Evolutionary conservation across 1,140 invertebrate species (phyloP).

Genomic region (Ptiloglossa arizonensis): DNA sequence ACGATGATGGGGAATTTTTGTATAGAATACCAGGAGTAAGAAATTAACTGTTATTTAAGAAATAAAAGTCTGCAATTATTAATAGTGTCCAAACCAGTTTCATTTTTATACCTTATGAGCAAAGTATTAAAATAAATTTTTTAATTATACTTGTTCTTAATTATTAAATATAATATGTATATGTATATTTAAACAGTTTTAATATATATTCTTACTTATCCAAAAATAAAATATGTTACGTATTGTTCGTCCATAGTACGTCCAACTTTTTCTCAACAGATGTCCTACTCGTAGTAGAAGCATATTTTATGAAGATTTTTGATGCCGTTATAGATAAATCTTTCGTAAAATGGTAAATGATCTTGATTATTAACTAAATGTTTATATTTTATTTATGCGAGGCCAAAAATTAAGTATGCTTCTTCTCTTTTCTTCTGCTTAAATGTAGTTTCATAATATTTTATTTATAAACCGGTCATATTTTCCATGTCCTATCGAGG

Average conservation of each 20-base stretch:
- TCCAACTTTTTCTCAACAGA: constrained; percentile 35
- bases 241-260: background rate
- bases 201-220: background rate
- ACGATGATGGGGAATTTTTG: constrained; percentile 88
- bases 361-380: constrained; percentile 63
- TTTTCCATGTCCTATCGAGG: constrained; percentile 40
- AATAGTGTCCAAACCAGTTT: background rate
- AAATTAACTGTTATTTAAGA: constrained; percentile 17
- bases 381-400: background rate
- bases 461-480: constrained; percentile 23
- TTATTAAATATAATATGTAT: too few relatives aligned
- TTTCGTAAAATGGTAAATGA: constrained; percentile 71
- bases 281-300: constrained; percentile 14
- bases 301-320: constrained; percentile 50
- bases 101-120: too few relatives aligned
- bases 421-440: background rate
- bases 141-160: too few relatives aligned
- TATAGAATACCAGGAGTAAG: constrained; percentile 86
- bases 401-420: background rate
- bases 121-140: too few relatives aligned
- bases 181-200: too few relatives aligned
- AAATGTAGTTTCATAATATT: constrained; percentile 10
- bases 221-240: background rate
- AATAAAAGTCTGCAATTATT: background rate
- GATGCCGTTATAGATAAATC: constrained; percentile 45